Base-by-base conservation (phyloP, 2,113 vertebrate genomes). In the Ictidomys tridecemlineatus region DNA sequence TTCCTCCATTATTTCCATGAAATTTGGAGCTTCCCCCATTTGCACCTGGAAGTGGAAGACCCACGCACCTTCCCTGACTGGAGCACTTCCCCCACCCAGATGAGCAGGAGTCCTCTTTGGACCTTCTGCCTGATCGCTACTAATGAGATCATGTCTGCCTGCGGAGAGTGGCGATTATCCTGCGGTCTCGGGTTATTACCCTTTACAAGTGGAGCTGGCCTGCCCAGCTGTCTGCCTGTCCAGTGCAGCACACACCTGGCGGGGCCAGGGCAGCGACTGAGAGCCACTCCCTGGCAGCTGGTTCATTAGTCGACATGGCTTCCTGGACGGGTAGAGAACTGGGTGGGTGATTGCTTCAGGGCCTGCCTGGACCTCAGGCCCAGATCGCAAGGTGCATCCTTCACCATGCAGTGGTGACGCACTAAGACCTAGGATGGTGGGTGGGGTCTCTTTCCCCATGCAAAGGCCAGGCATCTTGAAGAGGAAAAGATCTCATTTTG, bases 131-230 rank as follows among this genome's bases (percentile, higher is more conserved):
- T 67, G 84, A 76, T 78, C 0, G 0, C 85, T 96, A 79, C 85
- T 96, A 83, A 94, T 95, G 96, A 95, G 87, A 86, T 96, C 94
- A 89, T 1, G n/a, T 96, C 96, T 96, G 96, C 88, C n/a, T 93
- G 39, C n/a, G 0, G 1, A 77, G 67, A 86, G 51, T 26, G 53
- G 69, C 32, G 28, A 58, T 93, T 94, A 91, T n/a, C 91, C 91
- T 13, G 22, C 2, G 9, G 42, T 26, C 26, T 51, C 0, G 1
- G 65, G 51, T 92, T 93, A 94, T 97, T 97, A 96, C 34, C 37
- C 80, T 95, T 96, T 78, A 80, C 48, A 56, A 94, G 78, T 37
- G 84, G 78, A 4, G 5, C 61, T 89, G 2, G 51, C 85, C 11
- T 16, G 74, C 89, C 89, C 80, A 13, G 87, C 84, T 77, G 87